phyloP scores from a whole-genome alignment of 2,888 invertebrate species.

The Chaitophorus viminalis region DNA sequence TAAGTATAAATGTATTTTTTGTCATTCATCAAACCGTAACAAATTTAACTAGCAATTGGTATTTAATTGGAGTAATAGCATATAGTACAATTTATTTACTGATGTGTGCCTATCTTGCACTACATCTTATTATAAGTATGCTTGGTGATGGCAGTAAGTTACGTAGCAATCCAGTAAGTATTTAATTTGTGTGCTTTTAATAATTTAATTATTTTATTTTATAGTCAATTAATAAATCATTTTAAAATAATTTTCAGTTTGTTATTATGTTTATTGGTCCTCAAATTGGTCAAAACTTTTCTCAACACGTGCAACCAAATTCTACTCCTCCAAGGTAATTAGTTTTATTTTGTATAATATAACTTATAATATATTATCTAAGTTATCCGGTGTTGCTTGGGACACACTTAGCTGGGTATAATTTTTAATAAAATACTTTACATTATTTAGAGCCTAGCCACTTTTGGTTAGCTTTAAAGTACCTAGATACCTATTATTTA shows the following conservation, averaged over 20 bases:
- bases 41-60: slow-evolving; percentile 67
- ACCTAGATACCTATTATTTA: too few relatives aligned
- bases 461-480: too few relatives aligned
- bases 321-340: slow-evolving; percentile 30
- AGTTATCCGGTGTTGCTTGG: too few relatives aligned
- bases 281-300: slow-evolving; percentile 47
- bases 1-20: slow-evolving; percentile 83
- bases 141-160: slow-evolving; percentile 72
- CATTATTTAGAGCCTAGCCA: too few relatives aligned
- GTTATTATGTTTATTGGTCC: slow-evolving; percentile 50
- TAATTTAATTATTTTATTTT: not conserved
- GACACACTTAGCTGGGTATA: too few relatives aligned
- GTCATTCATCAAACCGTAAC: slow-evolving; percentile 74
- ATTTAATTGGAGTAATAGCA: slow-evolving; percentile 69
- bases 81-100: slow-evolving; percentile 76
- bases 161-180: slow-evolving; percentile 69
- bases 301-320: slow-evolving; percentile 35
- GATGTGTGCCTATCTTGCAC: slow-evolving; percentile 79
- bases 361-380: too few relatives aligned
- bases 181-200: not conserved
- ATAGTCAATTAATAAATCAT: not conserved
- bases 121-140: slow-evolving; percentile 78
- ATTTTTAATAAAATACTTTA: too few relatives aligned
- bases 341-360: not conserved
- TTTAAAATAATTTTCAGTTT: slow-evolving; percentile 37